Conservation (phyloP, 1,140 invertebrate species). For the Agrypnia vestita region DNA sequence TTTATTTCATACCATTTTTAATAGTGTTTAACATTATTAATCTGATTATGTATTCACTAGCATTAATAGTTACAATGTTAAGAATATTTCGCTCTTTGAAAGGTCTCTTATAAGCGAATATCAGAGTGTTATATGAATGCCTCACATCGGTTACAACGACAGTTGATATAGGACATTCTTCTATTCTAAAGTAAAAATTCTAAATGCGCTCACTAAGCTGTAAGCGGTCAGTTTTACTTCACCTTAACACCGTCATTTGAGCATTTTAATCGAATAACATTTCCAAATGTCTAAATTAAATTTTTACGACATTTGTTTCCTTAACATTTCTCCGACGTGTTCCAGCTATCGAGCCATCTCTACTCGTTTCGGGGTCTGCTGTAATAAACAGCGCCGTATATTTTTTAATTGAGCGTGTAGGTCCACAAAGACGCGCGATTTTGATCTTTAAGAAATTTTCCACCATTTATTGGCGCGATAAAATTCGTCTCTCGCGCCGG, state of each 20-base stretch:
- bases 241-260: constrained; percentile 1
- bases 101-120: no score
- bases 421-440: constrained; percentile 26
- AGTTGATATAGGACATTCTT: no score
- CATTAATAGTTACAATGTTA: no score
- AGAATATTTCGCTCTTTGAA: no score
- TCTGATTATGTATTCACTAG: no score
- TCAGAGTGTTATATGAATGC: no score
- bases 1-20: no score
- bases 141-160: no score
- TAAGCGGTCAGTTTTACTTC: not conserved
- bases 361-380: constrained; percentile 12
- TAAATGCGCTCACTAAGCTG: not conserved
- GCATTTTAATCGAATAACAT: constrained; percentile 34
- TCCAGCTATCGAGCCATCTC: constrained; percentile 26
- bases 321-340: not conserved
- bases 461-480: constrained; percentile 46
- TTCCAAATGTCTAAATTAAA: constrained; percentile 44
- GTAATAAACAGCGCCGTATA: constrained; percentile 46
- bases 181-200: no score
- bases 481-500: constrained; percentile 45
- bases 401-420: constrained; percentile 45
- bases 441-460: constrained; percentile 40
- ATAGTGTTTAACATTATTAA: no score
- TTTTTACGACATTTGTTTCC: constrained; percentile 33